These are phyloP conservation scores for Rynchops niger DNA, from an alignment of 2,113 vertebrate species.

Conservation along the genomic window DNA sequence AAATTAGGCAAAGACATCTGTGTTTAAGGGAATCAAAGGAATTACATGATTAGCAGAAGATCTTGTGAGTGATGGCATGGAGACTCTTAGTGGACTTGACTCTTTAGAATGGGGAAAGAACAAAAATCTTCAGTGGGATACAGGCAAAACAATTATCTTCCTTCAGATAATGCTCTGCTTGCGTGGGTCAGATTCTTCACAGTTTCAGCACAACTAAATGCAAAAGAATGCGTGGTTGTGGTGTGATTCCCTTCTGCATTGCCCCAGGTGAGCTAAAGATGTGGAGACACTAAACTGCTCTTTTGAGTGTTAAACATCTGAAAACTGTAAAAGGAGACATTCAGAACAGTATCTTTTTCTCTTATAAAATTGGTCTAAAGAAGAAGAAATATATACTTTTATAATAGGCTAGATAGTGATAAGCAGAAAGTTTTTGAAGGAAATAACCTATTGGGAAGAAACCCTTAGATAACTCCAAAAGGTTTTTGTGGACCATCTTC, in stretches of 20 bases:
- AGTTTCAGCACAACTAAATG: not conserved
- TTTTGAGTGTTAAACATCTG: not conserved
- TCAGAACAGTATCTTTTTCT: not conserved
- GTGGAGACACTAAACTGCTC: not conserved
- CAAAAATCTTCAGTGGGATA: not conserved
- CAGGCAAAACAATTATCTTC: not conserved
- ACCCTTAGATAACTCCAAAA: not conserved
- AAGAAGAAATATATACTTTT: slow-evolving; percentile 1
- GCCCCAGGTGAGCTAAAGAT: not conserved
- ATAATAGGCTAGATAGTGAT: not conserved
- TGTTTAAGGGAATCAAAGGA: not conserved
- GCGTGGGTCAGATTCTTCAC: not conserved
- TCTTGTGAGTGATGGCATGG: not conserved
- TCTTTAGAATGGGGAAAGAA: not conserved
- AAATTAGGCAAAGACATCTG: not conserved
- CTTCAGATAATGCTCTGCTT: not conserved
- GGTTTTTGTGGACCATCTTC: not conserved
- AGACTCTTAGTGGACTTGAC: not conserved
- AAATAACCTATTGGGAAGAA: not conserved
- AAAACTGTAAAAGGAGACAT: slow-evolving; percentile 13
- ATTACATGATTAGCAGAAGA: not conserved
- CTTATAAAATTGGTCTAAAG: not conserved
- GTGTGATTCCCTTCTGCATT: not conserved
- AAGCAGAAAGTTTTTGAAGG: slow-evolving; percentile 13
- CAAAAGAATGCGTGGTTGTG: not conserved